Evolutionary conservation across 2,113 vertebrate species (phyloP).

Genomic region (Otus sunia): DNA sequence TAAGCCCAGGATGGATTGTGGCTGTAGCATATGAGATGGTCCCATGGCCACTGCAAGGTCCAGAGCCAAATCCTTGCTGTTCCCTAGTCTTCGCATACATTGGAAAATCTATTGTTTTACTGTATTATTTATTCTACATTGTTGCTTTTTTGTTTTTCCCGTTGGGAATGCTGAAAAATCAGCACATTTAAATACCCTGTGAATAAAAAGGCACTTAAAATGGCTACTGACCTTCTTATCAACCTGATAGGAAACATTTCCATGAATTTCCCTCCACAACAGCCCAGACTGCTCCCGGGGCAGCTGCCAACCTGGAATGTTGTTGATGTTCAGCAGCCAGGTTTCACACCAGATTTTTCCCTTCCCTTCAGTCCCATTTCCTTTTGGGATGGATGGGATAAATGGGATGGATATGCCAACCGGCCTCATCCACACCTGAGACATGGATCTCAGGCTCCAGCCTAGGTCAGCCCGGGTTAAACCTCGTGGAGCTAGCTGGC

Average conservation of each 20-base stretch:
- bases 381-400: neutral
- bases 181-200: neutral
- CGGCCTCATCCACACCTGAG: neutral
- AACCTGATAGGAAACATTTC: neutral
- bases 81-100: neutral
- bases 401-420: neutral
- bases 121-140: neutral
- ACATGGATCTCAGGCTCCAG: neutral
- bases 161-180: neutral
- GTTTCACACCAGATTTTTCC: neutral
- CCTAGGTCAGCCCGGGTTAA: constrained; percentile 28
- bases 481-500: neutral
- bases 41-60: rapidly evolving
- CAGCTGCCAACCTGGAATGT: rapidly evolving
- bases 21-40: neutral
- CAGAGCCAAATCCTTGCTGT: neutral
- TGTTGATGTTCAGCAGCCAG: neutral
- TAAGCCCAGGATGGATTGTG: neutral
- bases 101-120: neutral
- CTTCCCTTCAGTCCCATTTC: neutral
- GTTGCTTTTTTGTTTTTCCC: neutral
- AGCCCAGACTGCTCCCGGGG: rapidly evolving
- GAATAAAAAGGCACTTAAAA: neutral
- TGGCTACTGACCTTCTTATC: neutral
- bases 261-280: rapidly evolving